Evolutionary conservation across 2,888 invertebrate genomes (phyloP).

Genomic region (Phlogophora meticulosa): DNA sequence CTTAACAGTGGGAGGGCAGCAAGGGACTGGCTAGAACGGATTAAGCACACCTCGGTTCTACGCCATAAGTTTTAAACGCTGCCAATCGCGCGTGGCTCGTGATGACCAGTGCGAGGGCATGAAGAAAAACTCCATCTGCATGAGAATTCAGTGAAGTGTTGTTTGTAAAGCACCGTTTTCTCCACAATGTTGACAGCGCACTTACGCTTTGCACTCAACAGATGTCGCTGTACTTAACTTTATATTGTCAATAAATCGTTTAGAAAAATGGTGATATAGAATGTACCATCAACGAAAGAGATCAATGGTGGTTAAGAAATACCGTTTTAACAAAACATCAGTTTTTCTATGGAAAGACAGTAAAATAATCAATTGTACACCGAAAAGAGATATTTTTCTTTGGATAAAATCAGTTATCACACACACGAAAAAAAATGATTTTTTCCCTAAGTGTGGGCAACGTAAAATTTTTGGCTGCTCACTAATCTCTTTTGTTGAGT

Average conservation of each 20-base stretch:
- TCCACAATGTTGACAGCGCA: conserved; percentile 21
- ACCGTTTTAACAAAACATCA: too few relatives aligned
- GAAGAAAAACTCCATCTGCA: conserved; percentile 27
- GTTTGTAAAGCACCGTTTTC: conserved; percentile 25
- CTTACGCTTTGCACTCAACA: conserved; percentile 46
- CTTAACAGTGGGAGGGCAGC: too few relatives aligned
- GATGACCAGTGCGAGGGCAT: too few relatives aligned
- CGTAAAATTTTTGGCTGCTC: background rate
- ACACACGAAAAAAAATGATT: background rate
- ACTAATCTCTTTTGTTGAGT: conserved; percentile 12
- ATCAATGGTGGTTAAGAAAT: too few relatives aligned
- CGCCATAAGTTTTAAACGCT: too few relatives aligned
- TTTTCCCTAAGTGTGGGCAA: too few relatives aligned
- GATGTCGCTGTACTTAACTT: conserved; percentile 42
- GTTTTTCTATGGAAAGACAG: too few relatives aligned
- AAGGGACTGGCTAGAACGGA: too few relatives aligned
- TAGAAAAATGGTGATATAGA: conserved; percentile 10
- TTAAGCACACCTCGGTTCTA: too few relatives aligned
- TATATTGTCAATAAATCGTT: conserved; percentile 25
- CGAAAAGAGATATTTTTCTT: too few relatives aligned
- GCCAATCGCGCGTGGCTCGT: too few relatives aligned
- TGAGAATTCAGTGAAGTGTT: conserved; percentile 31
- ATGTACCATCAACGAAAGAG: conserved; percentile 12
- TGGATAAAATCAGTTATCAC: background rate
- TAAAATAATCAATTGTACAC: too few relatives aligned